Evolutionary conservation across 2,113 vertebrate species (phyloP), one percentile per base, ranked within the genome.

Genomic region (Vulpes vulpes): DNA sequence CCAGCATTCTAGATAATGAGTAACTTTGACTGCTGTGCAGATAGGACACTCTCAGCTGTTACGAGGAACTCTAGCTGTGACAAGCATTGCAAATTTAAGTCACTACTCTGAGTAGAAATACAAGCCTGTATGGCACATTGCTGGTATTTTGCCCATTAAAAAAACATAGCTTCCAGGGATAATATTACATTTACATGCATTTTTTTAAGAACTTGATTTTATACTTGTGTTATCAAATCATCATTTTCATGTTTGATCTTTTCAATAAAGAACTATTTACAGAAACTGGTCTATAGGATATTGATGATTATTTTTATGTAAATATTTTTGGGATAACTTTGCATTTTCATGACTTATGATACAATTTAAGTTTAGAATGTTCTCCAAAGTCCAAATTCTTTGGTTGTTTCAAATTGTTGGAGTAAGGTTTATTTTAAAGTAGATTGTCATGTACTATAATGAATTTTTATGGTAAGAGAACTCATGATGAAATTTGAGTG

Each of bases 181-280:
- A 87, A 90, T 97, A 90, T 97, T 96, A 92, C 90, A 88, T 81
- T 76, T 86, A 55, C 12, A 80, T 76, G 38, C 14, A 76, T 73
- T 95, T 96, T 55, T 97, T 91, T 76, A 83, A 76, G 27, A 94
- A 81, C 38, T 4, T 59, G 27, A 84, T 76, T 82, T 81, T n/a
- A 84, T 79, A 43, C 53, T 95, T 35, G 1, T 43, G 53, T 84
- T 81, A 59, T 35, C 20, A 91, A 67, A 51, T 89, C 67, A 96
- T 55, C 62, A 49, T 91, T 92, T 92, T 86, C 25, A 65, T 71
- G 79, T 88, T 96, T 43, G 8, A 53, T 93, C 12, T 96, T 92
- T 80, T 14, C n/a, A 67, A 83, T 71, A 67, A 2, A 81, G 51
- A 92, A 78, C 71, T 81, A 35, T 32, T 87, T 84, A 62, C 67